These are phyloP conservation scores for Apodemia duryi DNA, from an alignment of 2,888 invertebrate species.

Conservation along the genomic window DNA sequence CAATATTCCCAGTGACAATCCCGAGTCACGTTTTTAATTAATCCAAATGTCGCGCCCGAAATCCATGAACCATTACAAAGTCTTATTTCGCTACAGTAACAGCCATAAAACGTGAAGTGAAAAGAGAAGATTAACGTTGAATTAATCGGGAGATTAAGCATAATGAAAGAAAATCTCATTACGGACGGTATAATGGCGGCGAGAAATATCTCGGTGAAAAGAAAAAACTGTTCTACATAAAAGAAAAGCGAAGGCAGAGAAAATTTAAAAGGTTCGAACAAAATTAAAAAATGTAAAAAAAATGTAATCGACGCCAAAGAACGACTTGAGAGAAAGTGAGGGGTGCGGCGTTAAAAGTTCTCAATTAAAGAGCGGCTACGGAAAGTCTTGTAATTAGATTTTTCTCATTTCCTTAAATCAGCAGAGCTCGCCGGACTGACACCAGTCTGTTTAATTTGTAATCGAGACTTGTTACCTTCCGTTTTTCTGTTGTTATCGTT, in stretches of 20 bases:
- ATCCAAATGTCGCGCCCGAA: slow-evolving; percentile 59
- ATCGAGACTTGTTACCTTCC: slow-evolving; percentile 74
- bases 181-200: slow-evolving; percentile 73
- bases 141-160: slow-evolving; percentile 80
- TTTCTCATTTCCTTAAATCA: slow-evolving; percentile 74
- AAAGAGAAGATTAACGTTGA: slow-evolving; percentile 75
- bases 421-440: slow-evolving; percentile 56
- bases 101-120: slow-evolving; percentile 67
- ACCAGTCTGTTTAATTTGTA: slow-evolving; percentile 75
- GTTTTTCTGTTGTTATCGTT: slow-evolving; percentile 66
- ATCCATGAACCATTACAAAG: slow-evolving; percentile 52
- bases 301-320: slow-evolving; percentile 74
- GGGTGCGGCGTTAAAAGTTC: slow-evolving; percentile 52
- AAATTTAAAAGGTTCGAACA: slow-evolving; percentile 74
- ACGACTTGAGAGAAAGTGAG: slow-evolving; percentile 53
- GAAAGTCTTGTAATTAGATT: slow-evolving; percentile 76
- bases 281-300: slow-evolving; percentile 77
- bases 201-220: slow-evolving; percentile 68
- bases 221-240: slow-evolving; percentile 55
- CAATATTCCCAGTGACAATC: slow-evolving; percentile 30
- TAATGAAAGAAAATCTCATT: slow-evolving; percentile 80
- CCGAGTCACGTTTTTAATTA: slow-evolving; percentile 71
- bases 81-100: slow-evolving; percentile 57
- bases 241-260: slow-evolving; percentile 72
- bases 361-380: slow-evolving; percentile 73